A percentile compares a stretch with the other conserved stretches of the same genome.
These are phyloP conservation scores for Miltochrista miniata DNA, from an alignment of 2,888 invertebrate species.

Conservation along the genomic window DNA sequence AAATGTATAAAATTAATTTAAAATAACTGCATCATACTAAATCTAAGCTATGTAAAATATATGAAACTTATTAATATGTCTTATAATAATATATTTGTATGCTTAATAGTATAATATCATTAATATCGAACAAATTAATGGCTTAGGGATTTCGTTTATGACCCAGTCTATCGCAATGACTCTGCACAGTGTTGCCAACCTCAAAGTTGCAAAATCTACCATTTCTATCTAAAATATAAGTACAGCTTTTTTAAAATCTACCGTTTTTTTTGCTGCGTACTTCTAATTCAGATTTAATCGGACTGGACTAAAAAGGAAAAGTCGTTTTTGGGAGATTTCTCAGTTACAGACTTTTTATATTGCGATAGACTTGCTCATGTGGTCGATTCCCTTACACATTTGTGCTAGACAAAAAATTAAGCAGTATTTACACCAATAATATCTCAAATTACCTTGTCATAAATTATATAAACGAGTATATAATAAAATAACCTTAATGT, in stretches of 20 bases:
- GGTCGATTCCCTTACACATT: slow-evolving; percentile 21
- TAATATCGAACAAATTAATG: slow-evolving; percentile 39
- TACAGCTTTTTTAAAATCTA: no score
- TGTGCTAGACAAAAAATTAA: slow-evolving; percentile 43
- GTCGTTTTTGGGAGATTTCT: no score
- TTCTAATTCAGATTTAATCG: no score
- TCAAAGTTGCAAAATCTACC: no score
- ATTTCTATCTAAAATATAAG: no score
- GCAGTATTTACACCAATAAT: slow-evolving; percentile 69
- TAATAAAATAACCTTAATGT: slow-evolving; percentile 61
- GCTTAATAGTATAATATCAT: slow-evolving; percentile 41
- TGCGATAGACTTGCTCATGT: no score
- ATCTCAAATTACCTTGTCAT: slow-evolving; percentile 70
- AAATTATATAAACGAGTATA: slow-evolving; percentile 66
- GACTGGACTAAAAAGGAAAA: no score
- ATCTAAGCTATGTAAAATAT: slow-evolving; percentile 24
- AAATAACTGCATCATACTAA: slow-evolving; percentile 35
- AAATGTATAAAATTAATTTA: slow-evolving; percentile 18
- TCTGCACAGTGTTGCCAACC: no score
- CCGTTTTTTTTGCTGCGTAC: no score
- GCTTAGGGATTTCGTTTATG: slow-evolving; percentile 11
- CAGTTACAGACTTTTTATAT: no score
- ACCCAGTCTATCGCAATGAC: no score
- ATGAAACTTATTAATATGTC: slow-evolving; percentile 34
- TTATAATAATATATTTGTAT: slow-evolving; percentile 33